Evolutionary conservation across 1,140 invertebrate species (phyloP).

Genomic region (Mamestra configurata): DNA sequence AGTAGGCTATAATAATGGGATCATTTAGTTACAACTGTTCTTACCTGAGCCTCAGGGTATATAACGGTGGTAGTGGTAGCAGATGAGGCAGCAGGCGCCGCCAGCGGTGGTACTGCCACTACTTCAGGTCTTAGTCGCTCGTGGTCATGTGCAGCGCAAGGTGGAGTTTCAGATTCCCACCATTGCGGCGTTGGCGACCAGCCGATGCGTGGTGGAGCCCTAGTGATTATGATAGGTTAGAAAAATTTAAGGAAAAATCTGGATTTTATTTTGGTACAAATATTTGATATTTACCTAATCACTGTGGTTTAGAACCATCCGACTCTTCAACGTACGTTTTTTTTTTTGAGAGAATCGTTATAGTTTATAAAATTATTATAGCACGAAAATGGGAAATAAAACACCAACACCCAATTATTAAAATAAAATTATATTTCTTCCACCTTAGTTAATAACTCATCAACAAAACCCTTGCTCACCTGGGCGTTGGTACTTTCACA

Average conservation of each 20-base stretch:
- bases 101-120: conserved; percentile 94
- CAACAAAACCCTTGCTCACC: conserved; percentile 72
- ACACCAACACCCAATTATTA: background rate
- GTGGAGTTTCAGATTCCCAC: conserved; percentile 86
- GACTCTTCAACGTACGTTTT: no score
- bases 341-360: no score
- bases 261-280: no score
- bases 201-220: conserved; percentile 83
- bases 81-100: conserved; percentile 94
- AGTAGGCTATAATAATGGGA: no score
- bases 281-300: no score
- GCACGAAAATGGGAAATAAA: background rate
- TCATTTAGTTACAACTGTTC: no score
- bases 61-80: conserved; percentile 95
- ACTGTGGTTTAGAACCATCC: no score
- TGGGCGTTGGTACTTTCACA: conserved; percentile 88
- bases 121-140: conserved; percentile 94
- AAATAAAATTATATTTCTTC: background rate
- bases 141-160: conserved; percentile 96
- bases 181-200: conserved; percentile 84
- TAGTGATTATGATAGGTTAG: conserved; percentile 57
- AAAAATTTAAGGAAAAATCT: no score
- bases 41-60: conserved; percentile 95
- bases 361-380: background rate
- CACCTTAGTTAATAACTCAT: background rate